phyloP scores from a whole-genome alignment of 2,888 invertebrate genomes.

The Hemithea aestivaria region DNA sequence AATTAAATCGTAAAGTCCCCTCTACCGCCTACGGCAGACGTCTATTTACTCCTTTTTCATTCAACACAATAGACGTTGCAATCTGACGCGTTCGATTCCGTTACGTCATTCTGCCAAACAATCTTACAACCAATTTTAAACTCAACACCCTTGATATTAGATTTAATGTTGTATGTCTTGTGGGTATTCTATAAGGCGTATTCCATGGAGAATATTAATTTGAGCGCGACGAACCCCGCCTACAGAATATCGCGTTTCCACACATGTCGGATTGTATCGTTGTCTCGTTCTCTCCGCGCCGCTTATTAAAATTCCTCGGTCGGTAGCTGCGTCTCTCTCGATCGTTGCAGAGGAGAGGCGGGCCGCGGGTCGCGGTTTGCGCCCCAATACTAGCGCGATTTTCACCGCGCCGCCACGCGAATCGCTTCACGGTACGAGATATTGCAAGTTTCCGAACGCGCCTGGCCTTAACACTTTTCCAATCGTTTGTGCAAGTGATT shows the following conservation, averaged over 20 bases:
- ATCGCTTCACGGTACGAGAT: constrained; percentile 50
- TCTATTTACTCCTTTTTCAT: constrained; percentile 80
- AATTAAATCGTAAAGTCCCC: constrained; percentile 80
- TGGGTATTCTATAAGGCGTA: constrained; percentile 64
- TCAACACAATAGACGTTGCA: constrained; percentile 78
- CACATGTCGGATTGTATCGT: constrained; percentile 69
- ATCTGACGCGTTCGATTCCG: constrained; percentile 54
- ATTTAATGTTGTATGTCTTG: constrained; percentile 27
- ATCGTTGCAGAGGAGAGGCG: constrained; percentile 56
- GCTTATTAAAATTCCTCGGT: constrained; percentile 77
- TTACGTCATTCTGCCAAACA: constrained; percentile 57
- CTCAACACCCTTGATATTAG: too few relatives aligned
- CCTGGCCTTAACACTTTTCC: constrained; percentile 6
- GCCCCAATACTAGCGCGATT: constrained; percentile 75
- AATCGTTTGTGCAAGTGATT: too few relatives aligned
- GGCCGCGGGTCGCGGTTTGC: constrained; percentile 53
- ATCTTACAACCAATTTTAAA: too few relatives aligned
- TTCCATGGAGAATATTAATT: constrained; percentile 72
- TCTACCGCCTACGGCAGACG: constrained; percentile 73
- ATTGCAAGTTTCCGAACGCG: constrained; percentile 46
- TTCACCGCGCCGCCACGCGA: constrained; percentile 74
- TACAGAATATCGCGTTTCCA: constrained; percentile 73
- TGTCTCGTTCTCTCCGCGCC: constrained; percentile 71
- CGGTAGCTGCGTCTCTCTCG: constrained; percentile 73
- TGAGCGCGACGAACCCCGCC: constrained; percentile 78